Base-by-base conservation (phyloP, 2,797 vertebrate species). In the Dromococcyx pavoninus region DNA sequence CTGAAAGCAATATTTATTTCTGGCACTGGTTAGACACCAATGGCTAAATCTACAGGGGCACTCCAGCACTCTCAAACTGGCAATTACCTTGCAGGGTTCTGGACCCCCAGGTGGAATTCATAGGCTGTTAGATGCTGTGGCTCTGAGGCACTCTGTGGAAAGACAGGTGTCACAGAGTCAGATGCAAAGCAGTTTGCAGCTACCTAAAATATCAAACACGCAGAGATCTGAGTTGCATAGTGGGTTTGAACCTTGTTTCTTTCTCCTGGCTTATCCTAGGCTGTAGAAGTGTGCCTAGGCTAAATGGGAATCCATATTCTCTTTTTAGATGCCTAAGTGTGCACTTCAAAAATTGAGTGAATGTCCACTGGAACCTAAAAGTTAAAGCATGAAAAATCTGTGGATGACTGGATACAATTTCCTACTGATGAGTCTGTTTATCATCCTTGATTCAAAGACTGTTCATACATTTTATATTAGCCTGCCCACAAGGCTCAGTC, bases 1-100 rank as follows among this genome's bases (percentile, higher is more conserved):
- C 66, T 81, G 51, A 78, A 89, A 72, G 39, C 58, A 72, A 46
- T 69, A 80, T 41, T 88, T 87, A 37, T 74, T 95, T 93, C 81
- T 67, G 28, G 50, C 50, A 41, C 66, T 71, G 6, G 7, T 65
- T 89, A 86, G 37, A 22, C 21, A 69, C 28, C 5, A 16, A 21
- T 11, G 10, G 7, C 54, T 77, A 61, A 71, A 74, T 43, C 65
- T 50, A 22, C 2, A 10, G 30, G 43, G 50, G 37, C 15, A 50
- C 27, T 61, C 88, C 37, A 77, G 22, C 14, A 24, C 15, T 54
- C 39, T 77, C 54, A 39, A 37, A 92, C n/a, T 54, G 32, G 16
- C 30, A 37, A 70, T 88, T 88, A n/a, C 27, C 53, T 69, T 71
- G 33, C 51, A 72, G 51, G 11, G 28, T 77, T 46, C 44, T 3